Base-by-base conservation (phyloP, 2,888 invertebrate genomes). In the Ennomos quercinarius region DNA sequence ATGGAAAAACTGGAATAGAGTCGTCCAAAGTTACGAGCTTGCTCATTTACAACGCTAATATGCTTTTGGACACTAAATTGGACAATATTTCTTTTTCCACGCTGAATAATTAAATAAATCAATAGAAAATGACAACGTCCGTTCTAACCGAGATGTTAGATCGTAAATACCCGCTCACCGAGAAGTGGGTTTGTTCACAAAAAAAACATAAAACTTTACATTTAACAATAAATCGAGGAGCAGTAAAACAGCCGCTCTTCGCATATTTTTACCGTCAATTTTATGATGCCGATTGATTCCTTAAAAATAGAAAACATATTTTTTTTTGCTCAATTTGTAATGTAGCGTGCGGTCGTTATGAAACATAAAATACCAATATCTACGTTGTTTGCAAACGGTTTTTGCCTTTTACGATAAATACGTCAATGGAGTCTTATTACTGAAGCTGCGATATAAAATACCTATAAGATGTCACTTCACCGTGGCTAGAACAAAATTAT, bases 1-100 rank as follows among this genome's bases (percentile, higher is more conserved):
- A 54, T 43, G 59, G 36, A 60, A 66, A 63, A 74, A 74, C 69
- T 65, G 64, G 70, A 71, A 76, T 72, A 65, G 64, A 73, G 72
- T 61, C 56, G 63, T 73, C 57, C 37, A 49, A 60, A 52, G 44
- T 57, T 53, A 57, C 54, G 61, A 51, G 47, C 42, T 11, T 45
- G 49, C 66, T 70, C 66, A 66, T 70, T 74, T 64, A 54, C 65
- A 67, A 69, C 63, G 53, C 61, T 64, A 66, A 70, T 70, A 66
- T 55, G 49, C 41, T 12, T 48, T 61, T 49, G 52, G 49, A 47
- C 58, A 61, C 67, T 66, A 64, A 69, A 66, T 64, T 42, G 34
- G 49, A 50, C 46, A 46, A 49, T 57, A 52, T 61, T 49, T 55
- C 59, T 47, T 45, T 57, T 52, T 49, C 43, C 38, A 41, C 59